phyloP scores from a whole-genome alignment of 2,797 vertebrate genomes.

The Pipistrellus pygmaeus region DNA sequence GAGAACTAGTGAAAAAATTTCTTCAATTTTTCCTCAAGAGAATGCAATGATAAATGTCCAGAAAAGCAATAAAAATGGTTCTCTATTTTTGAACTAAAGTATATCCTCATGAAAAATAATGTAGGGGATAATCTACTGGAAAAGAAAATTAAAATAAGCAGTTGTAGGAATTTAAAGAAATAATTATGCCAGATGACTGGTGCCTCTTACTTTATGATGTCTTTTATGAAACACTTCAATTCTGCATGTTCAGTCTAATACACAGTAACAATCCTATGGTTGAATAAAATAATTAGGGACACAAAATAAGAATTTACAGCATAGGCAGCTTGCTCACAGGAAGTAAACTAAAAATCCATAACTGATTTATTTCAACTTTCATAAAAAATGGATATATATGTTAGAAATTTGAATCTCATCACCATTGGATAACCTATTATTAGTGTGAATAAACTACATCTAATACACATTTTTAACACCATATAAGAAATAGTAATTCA shows the following conservation, averaged over 20 bases:
- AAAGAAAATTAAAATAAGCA: constrained; percentile 18
- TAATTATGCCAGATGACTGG: neutral
- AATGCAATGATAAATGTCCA: constrained; percentile 32
- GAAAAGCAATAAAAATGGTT: constrained; percentile 8
- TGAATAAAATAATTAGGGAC: constrained; percentile 4
- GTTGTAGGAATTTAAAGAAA: neutral
- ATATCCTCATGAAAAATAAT: neutral
- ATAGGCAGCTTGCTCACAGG: neutral
- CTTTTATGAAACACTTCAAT: neutral
- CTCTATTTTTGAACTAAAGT: neutral
- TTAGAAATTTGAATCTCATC: constrained; percentile 18
- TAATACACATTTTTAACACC: constrained; percentile 10
- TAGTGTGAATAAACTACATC: neutral
- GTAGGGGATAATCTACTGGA: neutral
- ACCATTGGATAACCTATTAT: neutral
- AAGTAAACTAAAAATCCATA: neutral
- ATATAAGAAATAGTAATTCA: constrained; percentile 57
- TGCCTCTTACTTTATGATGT: neutral
- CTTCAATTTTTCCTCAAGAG: neutral
- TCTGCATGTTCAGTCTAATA: neutral
- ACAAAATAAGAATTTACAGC: neutral
- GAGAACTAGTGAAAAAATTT: neutral
- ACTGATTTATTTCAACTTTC: neutral
- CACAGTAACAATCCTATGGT: neutral
- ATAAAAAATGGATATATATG: neutral